Conservation (phyloP, 2,797 vertebrate species). For the Phyllotis vaccarum region DNA sequence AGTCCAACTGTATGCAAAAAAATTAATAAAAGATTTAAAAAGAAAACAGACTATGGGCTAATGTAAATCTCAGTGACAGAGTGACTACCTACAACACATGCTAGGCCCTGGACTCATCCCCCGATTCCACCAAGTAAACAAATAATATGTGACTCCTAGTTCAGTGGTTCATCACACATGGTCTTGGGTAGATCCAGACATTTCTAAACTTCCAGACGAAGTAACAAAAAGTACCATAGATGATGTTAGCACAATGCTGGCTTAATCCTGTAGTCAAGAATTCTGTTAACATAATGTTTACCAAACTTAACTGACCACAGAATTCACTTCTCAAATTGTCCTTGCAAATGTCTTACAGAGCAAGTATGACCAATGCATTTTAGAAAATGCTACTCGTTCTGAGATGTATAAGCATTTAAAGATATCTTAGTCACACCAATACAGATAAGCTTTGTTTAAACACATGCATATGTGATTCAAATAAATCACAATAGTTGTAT, state of each 20-base stretch:
- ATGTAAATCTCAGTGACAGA: background rate
- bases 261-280: background rate
- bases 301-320: background rate
- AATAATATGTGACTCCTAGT: background rate
- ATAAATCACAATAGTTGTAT: background rate
- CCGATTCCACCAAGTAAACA: background rate
- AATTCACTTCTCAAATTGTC: conserved; percentile 22
- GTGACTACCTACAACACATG: background rate
- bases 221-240: background rate
- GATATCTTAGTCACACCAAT: background rate
- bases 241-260: background rate
- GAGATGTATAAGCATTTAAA: background rate
- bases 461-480: background rate
- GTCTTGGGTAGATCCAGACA: conserved; percentile 12
- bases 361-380: background rate
- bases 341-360: background rate
- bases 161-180: background rate
- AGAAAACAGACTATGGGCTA: background rate
- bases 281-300: background rate
- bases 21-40: background rate
- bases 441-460: conserved; percentile 9
- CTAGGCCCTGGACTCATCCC: background rate
- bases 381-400: background rate
- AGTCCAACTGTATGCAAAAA: background rate
- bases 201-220: background rate